Evolutionary conservation across 2,888 invertebrate genomes (phyloP), one percentile per base, ranked within the genome.

Genomic region (Cylloceria caligata): DNA sequence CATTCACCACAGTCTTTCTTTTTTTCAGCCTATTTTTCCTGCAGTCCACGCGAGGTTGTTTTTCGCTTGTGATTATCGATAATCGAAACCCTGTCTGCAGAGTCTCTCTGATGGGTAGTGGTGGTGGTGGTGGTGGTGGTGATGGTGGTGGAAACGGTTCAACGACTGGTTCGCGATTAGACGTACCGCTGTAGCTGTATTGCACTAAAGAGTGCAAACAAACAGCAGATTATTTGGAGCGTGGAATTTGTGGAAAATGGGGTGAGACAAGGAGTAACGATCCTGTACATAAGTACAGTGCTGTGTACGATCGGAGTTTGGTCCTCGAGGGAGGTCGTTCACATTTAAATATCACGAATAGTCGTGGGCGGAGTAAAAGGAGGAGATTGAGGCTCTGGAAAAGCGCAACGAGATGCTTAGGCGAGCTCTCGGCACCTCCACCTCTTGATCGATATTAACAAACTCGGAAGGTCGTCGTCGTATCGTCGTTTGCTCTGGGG

Each of bases 311-410:
- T 77, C 45, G 49, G 30, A 72, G 72, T 71, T 74, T 39, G 16
- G 47, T 13, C 55, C 55, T 81, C 55, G 81, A 62, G 13, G 55
- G 30, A 42, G 82, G 68, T 79, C 83, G 80, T 73, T 83, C 78
- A 73, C 84, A 83, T 84, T 84, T 83, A 84, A 84, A 84, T 83
- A 83, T 83, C 84, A 84, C 76, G 75, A 74, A 74, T 62, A 76
- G 69, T 69, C 68, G 65, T 21, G 72, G 72, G 34, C 27, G 62
- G 57, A 34, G 62, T 13, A 42, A 71, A 9, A 16, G 47, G 62
- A 34, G 78, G 64, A 19, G 60, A 72, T 60, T 34, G 60, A 57
- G 47, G 71, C 24, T 21, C 64, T 78, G 72, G 79, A 62, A 74
- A 76, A 80, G 73, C 71, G 79, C 78, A 71, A 74, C 78, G 80